Conservation (phyloP, 2,888 invertebrate species). For the Mythimna ferrago region DNA sequence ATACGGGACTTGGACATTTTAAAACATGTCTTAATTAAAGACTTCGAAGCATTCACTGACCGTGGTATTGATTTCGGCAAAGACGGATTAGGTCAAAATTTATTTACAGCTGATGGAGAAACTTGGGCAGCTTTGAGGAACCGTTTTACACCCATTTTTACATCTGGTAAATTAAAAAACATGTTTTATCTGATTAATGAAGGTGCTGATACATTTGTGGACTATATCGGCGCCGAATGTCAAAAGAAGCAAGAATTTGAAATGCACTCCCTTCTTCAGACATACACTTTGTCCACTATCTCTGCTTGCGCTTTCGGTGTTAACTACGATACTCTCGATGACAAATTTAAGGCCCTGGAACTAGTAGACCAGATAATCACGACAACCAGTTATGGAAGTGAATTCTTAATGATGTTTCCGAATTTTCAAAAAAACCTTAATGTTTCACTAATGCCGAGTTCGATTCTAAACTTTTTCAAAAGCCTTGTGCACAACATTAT, state of each 20-base stretch:
- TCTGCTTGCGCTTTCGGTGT: constrained; percentile 74
- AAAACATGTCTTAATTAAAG: constrained; percentile 78
- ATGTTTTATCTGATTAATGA: constrained; percentile 75
- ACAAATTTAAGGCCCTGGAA: constrained; percentile 51
- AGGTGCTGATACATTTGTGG: constrained; percentile 68
- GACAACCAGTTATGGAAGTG: constrained; percentile 45
- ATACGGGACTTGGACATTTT: constrained; percentile 77
- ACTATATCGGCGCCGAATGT: constrained; percentile 59
- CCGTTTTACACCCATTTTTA: constrained; percentile 76
- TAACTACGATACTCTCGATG: constrained; percentile 63
- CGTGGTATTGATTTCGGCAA: constrained; percentile 75
- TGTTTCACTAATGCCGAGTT: constrained; percentile 65
- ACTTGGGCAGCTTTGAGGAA: constrained; percentile 74
- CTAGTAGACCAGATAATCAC: constrained; percentile 59
- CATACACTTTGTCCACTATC: constrained; percentile 71
- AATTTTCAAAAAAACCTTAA: constrained; percentile 71
- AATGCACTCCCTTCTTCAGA: constrained; percentile 66
- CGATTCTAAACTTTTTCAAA: constrained; percentile 66
- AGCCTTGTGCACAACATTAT: constrained; percentile 66
- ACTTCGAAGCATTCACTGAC: constrained; percentile 75
- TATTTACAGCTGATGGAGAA: constrained; percentile 76
- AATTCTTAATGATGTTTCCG: constrained; percentile 74
- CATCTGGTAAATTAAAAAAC: constrained; percentile 77
- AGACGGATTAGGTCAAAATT: constrained; percentile 72
- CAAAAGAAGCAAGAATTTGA: constrained; percentile 63